phyloP scores from a whole-genome alignment of 2,113 vertebrate species.

The Sinocyclocheilus maitianheensis region DNA sequence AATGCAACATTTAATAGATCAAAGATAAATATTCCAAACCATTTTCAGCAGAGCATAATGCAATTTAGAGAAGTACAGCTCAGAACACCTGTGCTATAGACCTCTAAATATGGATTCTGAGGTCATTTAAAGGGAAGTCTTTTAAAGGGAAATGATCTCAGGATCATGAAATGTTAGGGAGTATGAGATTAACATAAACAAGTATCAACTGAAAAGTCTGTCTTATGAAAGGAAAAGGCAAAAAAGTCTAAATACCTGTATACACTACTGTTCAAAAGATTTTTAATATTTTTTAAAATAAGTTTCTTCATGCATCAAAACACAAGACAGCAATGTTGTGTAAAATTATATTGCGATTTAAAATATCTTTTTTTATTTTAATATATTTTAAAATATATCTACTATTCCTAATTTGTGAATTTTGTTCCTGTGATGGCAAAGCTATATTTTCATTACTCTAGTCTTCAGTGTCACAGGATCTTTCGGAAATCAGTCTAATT shows the following conservation, averaged over 20 bases:
- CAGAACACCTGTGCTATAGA: not conserved
- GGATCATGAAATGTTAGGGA: not conserved
- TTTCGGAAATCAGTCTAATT: too few relatives aligned
- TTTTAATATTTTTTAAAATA: too few relatives aligned
- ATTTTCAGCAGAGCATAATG: not conserved
- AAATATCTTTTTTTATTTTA: too few relatives aligned
- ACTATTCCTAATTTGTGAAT: too few relatives aligned
- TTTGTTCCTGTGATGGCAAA: too few relatives aligned
- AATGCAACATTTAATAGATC: not conserved
- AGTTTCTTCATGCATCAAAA: too few relatives aligned
- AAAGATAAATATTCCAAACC: not conserved
- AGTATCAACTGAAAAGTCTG: not conserved
- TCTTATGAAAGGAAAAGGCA: not conserved
- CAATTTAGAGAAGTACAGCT: not conserved
- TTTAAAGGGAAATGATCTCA: not conserved
- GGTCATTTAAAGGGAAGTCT: not conserved
- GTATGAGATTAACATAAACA: not conserved
- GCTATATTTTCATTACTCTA: too few relatives aligned
- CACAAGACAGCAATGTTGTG: too few relatives aligned
- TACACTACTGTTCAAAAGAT: too few relatives aligned
- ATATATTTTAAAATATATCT: too few relatives aligned
- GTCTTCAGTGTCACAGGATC: not conserved
- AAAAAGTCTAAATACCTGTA: too few relatives aligned
- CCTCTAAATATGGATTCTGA: not conserved
- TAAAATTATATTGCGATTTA: too few relatives aligned